phyloP scores from a whole-genome alignment of 2,888 invertebrate species.

The Philereme transversata region DNA sequence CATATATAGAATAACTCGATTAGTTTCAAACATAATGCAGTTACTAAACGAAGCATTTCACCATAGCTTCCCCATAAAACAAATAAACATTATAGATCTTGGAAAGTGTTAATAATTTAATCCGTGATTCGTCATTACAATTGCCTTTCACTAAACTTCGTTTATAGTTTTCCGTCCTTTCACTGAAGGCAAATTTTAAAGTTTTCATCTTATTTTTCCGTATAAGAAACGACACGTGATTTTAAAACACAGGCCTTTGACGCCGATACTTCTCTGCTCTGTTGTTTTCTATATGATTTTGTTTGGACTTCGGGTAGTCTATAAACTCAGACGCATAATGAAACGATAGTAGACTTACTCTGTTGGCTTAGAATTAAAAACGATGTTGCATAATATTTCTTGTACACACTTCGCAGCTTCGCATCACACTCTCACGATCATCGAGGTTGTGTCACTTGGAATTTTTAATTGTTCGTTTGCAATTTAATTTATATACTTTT shows the following conservation, averaged over 20 bases:
- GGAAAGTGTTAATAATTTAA: slow-evolving; percentile 70
- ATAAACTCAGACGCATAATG: not conserved
- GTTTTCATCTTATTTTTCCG: not conserved
- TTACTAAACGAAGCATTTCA: slow-evolving; percentile 17
- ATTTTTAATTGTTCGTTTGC: slow-evolving; percentile 53
- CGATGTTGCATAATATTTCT: slow-evolving; percentile 37
- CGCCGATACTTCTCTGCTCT: too few species aligned
- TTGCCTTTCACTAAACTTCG: slow-evolving; percentile 65
- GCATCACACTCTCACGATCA: slow-evolving; percentile 56
- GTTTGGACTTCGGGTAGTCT: too few species aligned
- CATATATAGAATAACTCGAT: not conserved
- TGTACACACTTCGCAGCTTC: slow-evolving; percentile 28
- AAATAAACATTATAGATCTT: slow-evolving; percentile 46
- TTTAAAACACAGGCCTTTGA: too few species aligned
- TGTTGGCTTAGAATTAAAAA: slow-evolving; percentile 28
- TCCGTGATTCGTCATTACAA: slow-evolving; percentile 46
- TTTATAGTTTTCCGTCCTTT: slow-evolving; percentile 62
- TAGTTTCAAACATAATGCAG: slow-evolving; percentile 1
- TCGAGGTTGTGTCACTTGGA: slow-evolving; percentile 53
- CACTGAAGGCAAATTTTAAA: slow-evolving; percentile 43
- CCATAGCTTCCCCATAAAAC: slow-evolving; percentile 36
- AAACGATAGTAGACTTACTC: not conserved
- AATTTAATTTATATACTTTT: slow-evolving; percentile 39
- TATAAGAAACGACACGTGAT: too few species aligned
- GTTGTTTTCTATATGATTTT: too few species aligned